A percentile compares a stretch with the other conserved stretches of the same genome.
Evolutionary conservation across 1,140 invertebrate genomes (phyloP).

Genomic region (Drosophila athabasca): DNA sequence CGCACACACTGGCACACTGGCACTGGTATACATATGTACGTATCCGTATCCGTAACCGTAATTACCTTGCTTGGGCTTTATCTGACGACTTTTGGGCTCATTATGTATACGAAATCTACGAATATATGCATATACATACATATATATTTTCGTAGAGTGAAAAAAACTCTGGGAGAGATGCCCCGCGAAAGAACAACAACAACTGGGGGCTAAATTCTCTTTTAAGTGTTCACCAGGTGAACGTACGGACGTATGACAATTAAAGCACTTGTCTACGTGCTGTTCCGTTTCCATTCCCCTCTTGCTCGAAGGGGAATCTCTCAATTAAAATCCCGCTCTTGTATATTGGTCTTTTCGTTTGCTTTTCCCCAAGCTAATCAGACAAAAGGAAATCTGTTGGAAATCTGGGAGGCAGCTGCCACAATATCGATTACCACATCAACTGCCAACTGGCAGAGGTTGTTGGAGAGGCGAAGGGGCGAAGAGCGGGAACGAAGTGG

Average conservation of each 20-base stretch:
- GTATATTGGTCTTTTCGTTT: constrained; percentile 21
- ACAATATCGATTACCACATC: constrained; percentile 45
- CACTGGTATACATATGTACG: background rate
- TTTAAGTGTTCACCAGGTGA: too few species aligned
- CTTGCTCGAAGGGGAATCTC: background rate
- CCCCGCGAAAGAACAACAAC: too few species aligned
- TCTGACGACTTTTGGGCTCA: constrained; percentile 1
- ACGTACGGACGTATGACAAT: too few species aligned
- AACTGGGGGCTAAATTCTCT: too few species aligned
- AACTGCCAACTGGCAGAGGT: too few species aligned
- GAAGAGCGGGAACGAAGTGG: background rate
- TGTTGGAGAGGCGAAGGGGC: too few species aligned
- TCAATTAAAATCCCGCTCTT: constrained; percentile 3
- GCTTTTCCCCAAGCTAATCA: constrained; percentile 9
- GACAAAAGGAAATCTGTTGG: constrained; percentile 44
- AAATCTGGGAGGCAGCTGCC: constrained; percentile 47
- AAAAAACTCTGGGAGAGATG: too few species aligned
- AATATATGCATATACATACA: background rate
- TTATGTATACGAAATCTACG: background rate
- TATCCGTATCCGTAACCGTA: constrained; percentile 41
- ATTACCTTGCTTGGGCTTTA: constrained; percentile 49
- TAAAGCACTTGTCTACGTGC: too few species aligned
- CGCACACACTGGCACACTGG: constrained; percentile 8
- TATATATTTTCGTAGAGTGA: too few species aligned
- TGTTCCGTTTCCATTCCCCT: background rate